Conservation (phyloP, 2,113 vertebrate genomes). For the Phyllostomus hastatus region DNA sequence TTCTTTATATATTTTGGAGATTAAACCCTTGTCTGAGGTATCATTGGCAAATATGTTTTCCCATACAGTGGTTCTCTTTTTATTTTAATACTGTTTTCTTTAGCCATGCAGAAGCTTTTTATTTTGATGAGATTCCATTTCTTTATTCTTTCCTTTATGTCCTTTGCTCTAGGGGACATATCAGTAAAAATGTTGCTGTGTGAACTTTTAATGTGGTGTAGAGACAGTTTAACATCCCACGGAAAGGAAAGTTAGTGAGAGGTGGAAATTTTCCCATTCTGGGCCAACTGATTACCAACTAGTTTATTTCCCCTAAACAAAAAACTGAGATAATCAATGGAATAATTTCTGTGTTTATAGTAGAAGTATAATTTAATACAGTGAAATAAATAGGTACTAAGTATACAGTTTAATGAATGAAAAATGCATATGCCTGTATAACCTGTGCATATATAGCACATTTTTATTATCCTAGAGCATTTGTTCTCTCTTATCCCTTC, state of each 20-base stretch:
- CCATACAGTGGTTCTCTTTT: too few relatives aligned
- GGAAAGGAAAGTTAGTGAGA: neutral
- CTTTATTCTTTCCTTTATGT: too few relatives aligned
- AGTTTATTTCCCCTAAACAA: neutral
- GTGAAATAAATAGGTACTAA: neutral
- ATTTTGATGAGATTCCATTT: too few relatives aligned
- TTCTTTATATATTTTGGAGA: too few relatives aligned
- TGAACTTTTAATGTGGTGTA: neutral
- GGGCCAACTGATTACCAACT: neutral
- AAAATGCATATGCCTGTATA: neutral
- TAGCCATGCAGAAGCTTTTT: too few relatives aligned
- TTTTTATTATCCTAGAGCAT: neutral
- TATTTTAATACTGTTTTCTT: too few relatives aligned
- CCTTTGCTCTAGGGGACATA: too few relatives aligned
- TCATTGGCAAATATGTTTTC: too few relatives aligned
- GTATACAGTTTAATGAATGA: neutral
- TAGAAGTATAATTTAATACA: neutral
- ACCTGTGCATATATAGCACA: neutral
- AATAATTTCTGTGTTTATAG: neutral
- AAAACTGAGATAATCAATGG: neutral
- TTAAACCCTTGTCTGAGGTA: too few relatives aligned
- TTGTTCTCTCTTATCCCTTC: too few relatives aligned
- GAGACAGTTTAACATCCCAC: neutral
- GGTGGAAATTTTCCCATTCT: neutral
- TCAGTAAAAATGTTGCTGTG: too few relatives aligned